A percentile compares a stretch with the other conserved stretches of the same genome.
Evolutionary conservation across 2,888 invertebrate species (phyloP).

Genomic region (Andrena marginata): DNA sequence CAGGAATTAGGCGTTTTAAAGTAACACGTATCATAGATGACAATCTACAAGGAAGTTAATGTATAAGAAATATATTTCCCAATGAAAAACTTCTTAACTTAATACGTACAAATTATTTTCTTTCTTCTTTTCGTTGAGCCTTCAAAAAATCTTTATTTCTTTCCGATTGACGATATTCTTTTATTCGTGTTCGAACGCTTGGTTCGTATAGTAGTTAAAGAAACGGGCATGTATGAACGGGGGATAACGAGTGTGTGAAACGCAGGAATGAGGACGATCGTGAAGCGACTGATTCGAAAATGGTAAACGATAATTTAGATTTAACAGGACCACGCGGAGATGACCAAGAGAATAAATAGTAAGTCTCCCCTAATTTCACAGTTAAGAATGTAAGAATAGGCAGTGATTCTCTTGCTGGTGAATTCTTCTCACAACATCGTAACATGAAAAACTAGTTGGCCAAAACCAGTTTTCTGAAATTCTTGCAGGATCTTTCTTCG

Average conservation of each 20-base stretch:
- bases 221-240: constrained; percentile 3
- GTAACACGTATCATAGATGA: too few relatives aligned
- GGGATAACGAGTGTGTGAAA: not conserved
- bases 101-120: not conserved
- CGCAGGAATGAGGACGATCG: constrained; percentile 1
- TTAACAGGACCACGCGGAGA: not conserved
- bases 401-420: constrained; percentile 6
- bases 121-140: not conserved
- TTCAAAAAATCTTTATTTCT: not conserved
- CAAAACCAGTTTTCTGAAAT: constrained; percentile 57
- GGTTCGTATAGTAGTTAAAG: constrained; percentile 9
- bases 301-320: not conserved
- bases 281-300: not conserved
- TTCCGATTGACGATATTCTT: not conserved
- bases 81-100: too few relatives aligned
- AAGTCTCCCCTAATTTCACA: not conserved
- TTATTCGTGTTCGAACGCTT: constrained; percentile 23
- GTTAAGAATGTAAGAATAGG: constrained; percentile 29
- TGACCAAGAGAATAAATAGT: not conserved
- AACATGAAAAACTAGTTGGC: not conserved
- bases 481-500: constrained; percentile 23
- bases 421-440: constrained; percentile 24
- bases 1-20: too few relatives aligned
- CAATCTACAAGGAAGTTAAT: too few relatives aligned
- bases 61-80: too few relatives aligned